These are phyloP conservation scores for Liolophura sinensis DNA, from an alignment of 1,140 invertebrate species.

Conservation along the genomic window DNA sequence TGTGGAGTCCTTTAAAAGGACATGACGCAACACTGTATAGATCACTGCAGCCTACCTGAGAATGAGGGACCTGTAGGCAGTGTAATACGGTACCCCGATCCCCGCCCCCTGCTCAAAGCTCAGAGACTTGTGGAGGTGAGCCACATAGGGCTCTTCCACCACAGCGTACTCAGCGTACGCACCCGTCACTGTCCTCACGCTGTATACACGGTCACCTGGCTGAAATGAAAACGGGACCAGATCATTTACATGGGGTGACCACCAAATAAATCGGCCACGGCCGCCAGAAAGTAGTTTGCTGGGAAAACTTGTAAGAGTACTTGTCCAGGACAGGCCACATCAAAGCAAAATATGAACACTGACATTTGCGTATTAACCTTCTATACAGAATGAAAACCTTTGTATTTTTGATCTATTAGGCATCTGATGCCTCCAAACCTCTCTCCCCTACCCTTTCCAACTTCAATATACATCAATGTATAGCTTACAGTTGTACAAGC, in stretches of 20 bases:
- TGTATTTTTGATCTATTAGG: too few species aligned
- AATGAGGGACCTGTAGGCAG: slow-evolving; percentile 63
- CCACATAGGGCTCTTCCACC: slow-evolving; percentile 45
- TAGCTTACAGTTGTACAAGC: too few species aligned
- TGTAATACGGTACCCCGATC: slow-evolving; percentile 67
- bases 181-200: slow-evolving; percentile 51
- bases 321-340: too few species aligned
- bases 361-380: too few species aligned
- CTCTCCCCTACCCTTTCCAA: too few species aligned
- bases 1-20: too few species aligned
- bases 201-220: slow-evolving; percentile 64
- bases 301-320: too few species aligned
- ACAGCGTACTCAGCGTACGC: slow-evolving; percentile 63
- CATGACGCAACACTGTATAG: slow-evolving; percentile 34
- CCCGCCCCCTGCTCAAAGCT: slow-evolving; percentile 64
- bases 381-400: too few species aligned
- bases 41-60: slow-evolving; percentile 51
- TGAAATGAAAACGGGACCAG: slow-evolving; percentile 32
- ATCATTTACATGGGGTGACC: neutral
- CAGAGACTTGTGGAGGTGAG: slow-evolving; percentile 48
- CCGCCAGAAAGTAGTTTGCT: neutral
- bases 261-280: neutral
- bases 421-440: too few species aligned
- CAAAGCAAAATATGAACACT: too few species aligned
- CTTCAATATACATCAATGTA: too few species aligned